phyloP scores from a whole-genome alignment of 2,888 invertebrate genomes.

The Meandrusa payeni region DNA sequence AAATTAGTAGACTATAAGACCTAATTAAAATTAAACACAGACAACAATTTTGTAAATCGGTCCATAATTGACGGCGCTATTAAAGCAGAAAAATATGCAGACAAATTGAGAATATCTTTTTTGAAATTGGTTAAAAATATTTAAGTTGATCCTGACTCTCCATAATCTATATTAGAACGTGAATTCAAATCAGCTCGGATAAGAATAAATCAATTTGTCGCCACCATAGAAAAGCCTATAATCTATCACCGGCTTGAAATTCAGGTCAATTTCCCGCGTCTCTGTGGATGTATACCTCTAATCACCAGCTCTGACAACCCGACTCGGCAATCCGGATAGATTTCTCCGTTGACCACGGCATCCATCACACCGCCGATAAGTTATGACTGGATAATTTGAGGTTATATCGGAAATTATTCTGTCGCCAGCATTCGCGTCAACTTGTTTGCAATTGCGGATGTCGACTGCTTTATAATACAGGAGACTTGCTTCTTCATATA shows the following conservation, averaged over 20 bases:
- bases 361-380: conserved; percentile 15
- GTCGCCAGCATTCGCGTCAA: conserved; percentile 4
- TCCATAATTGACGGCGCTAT: too few relatives aligned
- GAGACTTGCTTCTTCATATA: neutral
- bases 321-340: conserved; percentile 18
- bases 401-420: conserved; percentile 11
- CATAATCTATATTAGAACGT: too few relatives aligned
- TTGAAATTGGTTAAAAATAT: too few relatives aligned
- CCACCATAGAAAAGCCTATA: neutral
- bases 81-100: too few relatives aligned
- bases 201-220: conserved; percentile 12
- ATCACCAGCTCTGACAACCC: conserved; percentile 8
- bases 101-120: too few relatives aligned
- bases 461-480: neutral
- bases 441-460: conserved; percentile 7
- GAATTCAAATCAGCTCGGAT: neutral
- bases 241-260: neutral
- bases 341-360: conserved; percentile 10
- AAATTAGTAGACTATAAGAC: too few relatives aligned
- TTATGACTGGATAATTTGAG: conserved; percentile 20
- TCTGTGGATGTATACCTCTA: conserved; percentile 14
- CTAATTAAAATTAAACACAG: too few relatives aligned
- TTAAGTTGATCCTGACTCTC: too few relatives aligned
- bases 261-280: conserved; percentile 20
- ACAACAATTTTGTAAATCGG: too few relatives aligned